A percentile compares a stretch with the other conserved stretches of the same genome.
phyloP scores from a whole-genome alignment of 2,797 vertebrate species.

The Mus minutoides region DNA sequence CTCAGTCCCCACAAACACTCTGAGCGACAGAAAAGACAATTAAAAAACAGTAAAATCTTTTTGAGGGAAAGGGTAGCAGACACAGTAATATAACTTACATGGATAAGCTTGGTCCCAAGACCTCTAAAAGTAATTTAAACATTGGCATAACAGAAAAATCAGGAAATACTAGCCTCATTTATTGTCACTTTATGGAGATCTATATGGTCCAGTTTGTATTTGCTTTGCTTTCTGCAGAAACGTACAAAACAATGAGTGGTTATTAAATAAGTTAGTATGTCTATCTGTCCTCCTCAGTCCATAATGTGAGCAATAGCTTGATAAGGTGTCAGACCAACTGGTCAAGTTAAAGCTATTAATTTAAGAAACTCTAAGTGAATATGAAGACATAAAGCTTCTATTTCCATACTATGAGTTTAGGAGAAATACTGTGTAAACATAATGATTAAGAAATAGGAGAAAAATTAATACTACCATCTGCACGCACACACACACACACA shows the following conservation, averaged over 20 bases:
- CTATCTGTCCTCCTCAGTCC: neutral
- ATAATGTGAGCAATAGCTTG: neutral
- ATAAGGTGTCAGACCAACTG: neutral
- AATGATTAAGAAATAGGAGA: neutral
- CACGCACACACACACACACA: no score
- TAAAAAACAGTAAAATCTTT: neutral
- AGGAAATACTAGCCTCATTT: neutral
- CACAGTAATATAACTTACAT: neutral
- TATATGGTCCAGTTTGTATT: neutral
- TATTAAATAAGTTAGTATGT: neutral
- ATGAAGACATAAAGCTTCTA: neutral
- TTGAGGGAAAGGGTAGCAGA: neutral
- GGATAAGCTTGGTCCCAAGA: neutral
- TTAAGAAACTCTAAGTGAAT: neutral
- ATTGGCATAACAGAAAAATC: neutral
- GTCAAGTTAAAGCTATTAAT: neutral
- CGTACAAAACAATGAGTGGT: neutral
- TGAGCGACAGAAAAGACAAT: slow-evolving; percentile 15
- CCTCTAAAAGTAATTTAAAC: neutral
- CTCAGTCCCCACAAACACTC: neutral
- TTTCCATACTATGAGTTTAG: neutral
- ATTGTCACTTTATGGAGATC: neutral
- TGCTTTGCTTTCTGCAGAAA: neutral
- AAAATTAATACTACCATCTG: neutral
- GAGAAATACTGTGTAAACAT: neutral